Conservation (phyloP, 2,113 vertebrate species). For the Epinephelus cyanopodus region DNA sequence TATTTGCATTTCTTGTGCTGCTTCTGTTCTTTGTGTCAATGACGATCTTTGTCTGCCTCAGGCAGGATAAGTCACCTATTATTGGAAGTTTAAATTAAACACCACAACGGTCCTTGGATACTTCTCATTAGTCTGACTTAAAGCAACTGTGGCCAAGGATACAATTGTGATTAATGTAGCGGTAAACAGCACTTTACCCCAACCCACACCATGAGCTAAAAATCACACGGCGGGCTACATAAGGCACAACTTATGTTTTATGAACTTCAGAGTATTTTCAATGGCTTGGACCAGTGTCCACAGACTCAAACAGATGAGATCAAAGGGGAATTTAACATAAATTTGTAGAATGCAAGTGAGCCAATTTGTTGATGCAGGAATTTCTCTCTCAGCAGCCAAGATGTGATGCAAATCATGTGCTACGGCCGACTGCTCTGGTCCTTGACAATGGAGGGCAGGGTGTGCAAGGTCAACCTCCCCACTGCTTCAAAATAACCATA, state of each 20-base stretch:
- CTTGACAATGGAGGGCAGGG: conserved; percentile 63
- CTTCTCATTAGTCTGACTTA: conserved; percentile 24
- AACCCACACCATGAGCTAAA: not conserved
- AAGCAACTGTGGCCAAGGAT: conserved; percentile 16
- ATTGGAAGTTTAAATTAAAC: conserved; percentile 4
- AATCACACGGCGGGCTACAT: not conserved
- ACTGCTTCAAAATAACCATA: conserved; percentile 77
- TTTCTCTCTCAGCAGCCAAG: conserved; percentile 38
- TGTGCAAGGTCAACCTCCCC: conserved; percentile 71
- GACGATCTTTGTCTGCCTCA: conserved; percentile 28
- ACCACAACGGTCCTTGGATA: not conserved
- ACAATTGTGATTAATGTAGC: not conserved
- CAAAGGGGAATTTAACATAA: not conserved
- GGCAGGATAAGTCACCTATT: conserved; percentile 41
- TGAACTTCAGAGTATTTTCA: not conserved
- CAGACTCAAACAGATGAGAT: not conserved
- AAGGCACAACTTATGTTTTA: not conserved
- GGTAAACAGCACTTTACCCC: not conserved
- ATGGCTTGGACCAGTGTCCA: not conserved
- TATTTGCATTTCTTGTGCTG: conserved; percentile 75
- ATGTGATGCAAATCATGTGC: conserved; percentile 61
- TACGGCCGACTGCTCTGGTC: conserved; percentile 41
- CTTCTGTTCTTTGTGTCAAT: conserved; percentile 75
- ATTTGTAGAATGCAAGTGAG: conserved; percentile 1
- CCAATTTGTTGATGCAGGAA: conserved; percentile 41